phyloP scores from a whole-genome alignment of 2,888 invertebrate genomes.

The Mactromeris polynyma region DNA sequence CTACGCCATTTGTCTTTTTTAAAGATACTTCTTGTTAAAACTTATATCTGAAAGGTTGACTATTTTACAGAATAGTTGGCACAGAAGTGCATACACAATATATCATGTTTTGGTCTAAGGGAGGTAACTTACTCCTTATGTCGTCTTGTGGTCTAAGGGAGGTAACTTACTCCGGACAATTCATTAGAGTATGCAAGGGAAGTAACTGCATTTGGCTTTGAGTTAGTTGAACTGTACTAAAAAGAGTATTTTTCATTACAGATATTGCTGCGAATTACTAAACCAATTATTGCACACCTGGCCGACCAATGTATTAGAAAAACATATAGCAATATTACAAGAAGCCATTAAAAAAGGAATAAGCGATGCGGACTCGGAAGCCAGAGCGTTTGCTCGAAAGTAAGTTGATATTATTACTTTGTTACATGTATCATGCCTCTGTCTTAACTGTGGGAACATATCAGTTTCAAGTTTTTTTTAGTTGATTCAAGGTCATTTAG shows the following conservation, averaged over 20 bases:
- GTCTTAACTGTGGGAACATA: no score
- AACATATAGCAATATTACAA: constrained; percentile 92
- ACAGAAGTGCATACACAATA: no score
- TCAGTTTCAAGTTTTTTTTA: no score
- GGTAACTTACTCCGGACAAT: background rate
- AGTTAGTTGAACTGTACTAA: background rate
- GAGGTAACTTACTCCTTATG: background rate
- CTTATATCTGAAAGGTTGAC: background rate
- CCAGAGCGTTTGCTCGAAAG: constrained; percentile 94
- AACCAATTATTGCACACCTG: constrained; percentile 94
- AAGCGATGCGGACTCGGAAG: constrained; percentile 96
- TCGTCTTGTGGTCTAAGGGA: background rate
- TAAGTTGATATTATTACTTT: constrained; percentile 86
- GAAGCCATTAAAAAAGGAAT: constrained; percentile 94
- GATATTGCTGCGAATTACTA: constrained; percentile 92
- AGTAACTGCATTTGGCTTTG: background rate
- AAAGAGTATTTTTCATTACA: constrained; percentile 63
- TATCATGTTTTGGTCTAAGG: background rate
- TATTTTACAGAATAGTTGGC: background rate
- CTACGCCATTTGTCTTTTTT: no score
- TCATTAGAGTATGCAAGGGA: background rate
- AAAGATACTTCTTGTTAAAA: no score
- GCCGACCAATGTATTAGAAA: constrained; percentile 94
- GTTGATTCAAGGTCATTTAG: no score
- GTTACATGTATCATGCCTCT: no score